Evolutionary conservation across 2,888 invertebrate species (phyloP), one percentile per base, ranked within the genome.

Genomic region (Colletes collaris): DNA sequence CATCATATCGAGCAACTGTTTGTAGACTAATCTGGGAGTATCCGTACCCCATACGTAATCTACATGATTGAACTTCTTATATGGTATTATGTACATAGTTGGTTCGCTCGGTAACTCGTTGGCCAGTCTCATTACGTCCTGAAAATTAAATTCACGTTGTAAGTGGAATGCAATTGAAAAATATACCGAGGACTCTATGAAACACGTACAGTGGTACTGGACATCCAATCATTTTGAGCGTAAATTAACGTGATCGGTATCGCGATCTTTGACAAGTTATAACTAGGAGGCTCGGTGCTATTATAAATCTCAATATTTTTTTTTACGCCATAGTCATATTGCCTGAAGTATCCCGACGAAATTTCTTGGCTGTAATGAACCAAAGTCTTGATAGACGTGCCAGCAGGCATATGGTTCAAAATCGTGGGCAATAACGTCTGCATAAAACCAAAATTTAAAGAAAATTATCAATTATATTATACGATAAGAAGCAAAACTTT

Each of bases 301-400:
- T 49, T 62, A 11, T 62, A 62, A 27, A 27, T 4, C 3, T 27
- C 11, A 0, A 62, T 3, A 49, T 62, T 62, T 8, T 27, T 27
- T 13, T 27, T 1, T 8, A 0, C 0, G 0, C 62, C 62, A 27
- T 95, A 97, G 91, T 97, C 97, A 86, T 94, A 97, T 89, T 94
- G 94, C 86, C 95, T 95, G 86, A 97, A 97, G 72, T 93, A 93
- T 0, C 94, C 94, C 2, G 92, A 93, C 16, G 91, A 88, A 10
- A 96, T 94, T 91, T 94, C 95, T 91, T 96, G 96, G 0, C 95
- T 95, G 85, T 95, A 96, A 91, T 97, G 97, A 0, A 96, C 91
- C 6, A 97, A 87, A 0, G 96, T 96, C 92, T 95, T 96, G 0
- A 96, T 95, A 0, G 97, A 97, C 0, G 96, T 95, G 0, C 97